Conservation (phyloP, 2,888 invertebrate genomes). For the Lasius platythorax region DNA sequence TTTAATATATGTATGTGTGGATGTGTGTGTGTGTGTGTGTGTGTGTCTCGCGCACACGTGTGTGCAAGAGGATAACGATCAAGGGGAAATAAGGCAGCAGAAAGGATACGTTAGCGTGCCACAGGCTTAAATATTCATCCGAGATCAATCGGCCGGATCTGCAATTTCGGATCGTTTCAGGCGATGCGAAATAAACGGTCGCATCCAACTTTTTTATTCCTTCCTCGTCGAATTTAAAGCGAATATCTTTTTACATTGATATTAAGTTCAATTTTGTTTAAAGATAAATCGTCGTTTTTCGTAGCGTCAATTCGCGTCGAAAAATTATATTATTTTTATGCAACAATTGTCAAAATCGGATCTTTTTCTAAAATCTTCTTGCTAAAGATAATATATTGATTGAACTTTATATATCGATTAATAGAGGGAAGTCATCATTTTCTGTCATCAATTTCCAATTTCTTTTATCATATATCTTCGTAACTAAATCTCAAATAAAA, state of each 20-base stretch:
- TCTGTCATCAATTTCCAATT: background rate
- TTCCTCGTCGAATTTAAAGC: constrained; percentile 18
- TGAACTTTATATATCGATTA: background rate
- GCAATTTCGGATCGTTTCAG: constrained; percentile 70
- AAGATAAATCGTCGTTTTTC: background rate
- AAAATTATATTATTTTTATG: background rate
- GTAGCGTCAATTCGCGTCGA: background rate
- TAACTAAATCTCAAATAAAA: background rate
- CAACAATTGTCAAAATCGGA: background rate
- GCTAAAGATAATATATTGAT: background rate
- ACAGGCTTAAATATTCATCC: constrained; percentile 79
- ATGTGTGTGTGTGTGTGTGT: background rate
- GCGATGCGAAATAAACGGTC: constrained; percentile 69
- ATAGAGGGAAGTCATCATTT: no score
- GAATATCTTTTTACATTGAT: constrained; percentile 13
- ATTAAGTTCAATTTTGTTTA: background rate
- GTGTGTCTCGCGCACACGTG: background rate
- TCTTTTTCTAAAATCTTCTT: background rate
- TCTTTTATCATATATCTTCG: background rate
- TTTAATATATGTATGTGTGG: background rate
- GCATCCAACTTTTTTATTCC: constrained; percentile 59
- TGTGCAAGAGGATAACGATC: constrained; percentile 8
- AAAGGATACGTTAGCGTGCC: constrained; percentile 35
- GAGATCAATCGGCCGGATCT: constrained; percentile 73
- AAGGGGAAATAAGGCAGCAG: constrained; percentile 28